phyloP scores from a whole-genome alignment of 2,888 invertebrate species.

The Glaucopsyche alexis region DNA sequence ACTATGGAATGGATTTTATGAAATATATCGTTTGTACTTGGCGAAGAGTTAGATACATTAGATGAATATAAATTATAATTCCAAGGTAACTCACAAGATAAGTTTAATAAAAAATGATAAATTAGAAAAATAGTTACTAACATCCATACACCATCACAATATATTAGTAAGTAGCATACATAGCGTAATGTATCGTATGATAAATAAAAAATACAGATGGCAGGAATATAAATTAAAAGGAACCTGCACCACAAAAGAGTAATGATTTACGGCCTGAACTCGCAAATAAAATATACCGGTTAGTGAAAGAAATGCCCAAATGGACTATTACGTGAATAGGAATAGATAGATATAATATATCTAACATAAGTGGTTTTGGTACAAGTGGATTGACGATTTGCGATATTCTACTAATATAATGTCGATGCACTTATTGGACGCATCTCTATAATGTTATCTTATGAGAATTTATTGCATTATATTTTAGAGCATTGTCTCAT shows the following conservation, averaged over 20 bases:
- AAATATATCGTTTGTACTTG: neutral
- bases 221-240: constrained; percentile 22
- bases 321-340: neutral
- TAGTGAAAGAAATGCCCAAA: constrained; percentile 14
- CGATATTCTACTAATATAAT: neutral
- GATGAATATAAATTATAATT: no score
- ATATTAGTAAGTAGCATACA: neutral
- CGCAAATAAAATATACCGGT: constrained; percentile 28
- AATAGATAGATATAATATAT: neutral
- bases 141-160: neutral
- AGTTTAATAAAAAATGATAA: no score
- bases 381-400: no score
- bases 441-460: no score
- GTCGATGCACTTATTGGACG: no score
- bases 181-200: neutral
- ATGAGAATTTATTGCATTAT: no score
- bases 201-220: constrained; percentile 17
- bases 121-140: neutral
- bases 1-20: neutral
- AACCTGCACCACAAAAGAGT: constrained; percentile 17
- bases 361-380: neutral
- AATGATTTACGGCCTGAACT: constrained; percentile 27
- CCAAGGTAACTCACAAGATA: no score
- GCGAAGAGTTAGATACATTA: no score
- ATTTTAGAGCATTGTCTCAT: no score